phyloP scores from a whole-genome alignment of 30 jellyfish, hydroid and myxozoan species.

The Aurelia sp. region DNA sequence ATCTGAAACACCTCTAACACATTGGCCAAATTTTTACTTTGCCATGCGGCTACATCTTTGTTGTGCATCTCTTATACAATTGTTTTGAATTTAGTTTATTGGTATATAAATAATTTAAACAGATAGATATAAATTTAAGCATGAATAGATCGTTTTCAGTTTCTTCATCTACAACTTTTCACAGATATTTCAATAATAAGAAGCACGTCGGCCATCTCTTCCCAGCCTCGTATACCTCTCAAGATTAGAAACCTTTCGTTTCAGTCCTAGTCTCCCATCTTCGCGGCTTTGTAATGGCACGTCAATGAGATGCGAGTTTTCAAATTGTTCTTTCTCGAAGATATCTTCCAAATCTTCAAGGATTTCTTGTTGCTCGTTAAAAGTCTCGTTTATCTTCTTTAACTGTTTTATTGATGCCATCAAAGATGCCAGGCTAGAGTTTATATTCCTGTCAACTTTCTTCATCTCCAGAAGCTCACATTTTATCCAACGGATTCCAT shows the following conservation, averaged over 20 bases:
- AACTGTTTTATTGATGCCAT: background rate
- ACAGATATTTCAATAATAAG: slow-evolving; percentile 15
- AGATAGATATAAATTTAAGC: no score
- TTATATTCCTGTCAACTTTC: slow-evolving; percentile 11
- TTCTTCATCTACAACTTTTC: no score
- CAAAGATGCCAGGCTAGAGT: background rate
- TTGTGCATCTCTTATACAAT: no score
- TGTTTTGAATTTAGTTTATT: no score
- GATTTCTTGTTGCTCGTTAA: slow-evolving; percentile 49
- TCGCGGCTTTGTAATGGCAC: slow-evolving; percentile 4
- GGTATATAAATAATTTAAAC: no score
- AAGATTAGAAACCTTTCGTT: slow-evolving; percentile 36
- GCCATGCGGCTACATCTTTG: no score
- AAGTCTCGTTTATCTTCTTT: slow-evolving; percentile 13
- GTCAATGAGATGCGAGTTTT: slow-evolving; percentile 29
- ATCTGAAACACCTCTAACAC: no score
- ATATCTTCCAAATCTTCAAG: slow-evolving; percentile 47
- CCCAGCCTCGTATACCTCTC: slow-evolving; percentile 48
- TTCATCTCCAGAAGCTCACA: slow-evolving; percentile 13
- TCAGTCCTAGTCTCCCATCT: slow-evolving; percentile 15
- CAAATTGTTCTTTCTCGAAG: slow-evolving; percentile 38
- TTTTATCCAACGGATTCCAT: slow-evolving; percentile 35
- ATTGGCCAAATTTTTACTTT: no score
- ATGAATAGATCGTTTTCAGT: no score
- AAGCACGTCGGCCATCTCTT: slow-evolving; percentile 44